Evolutionary conservation across 2,113 vertebrate genomes (phyloP), one percentile per base, ranked within the genome.

Genomic region (Ramphastos sulfuratus): DNA sequence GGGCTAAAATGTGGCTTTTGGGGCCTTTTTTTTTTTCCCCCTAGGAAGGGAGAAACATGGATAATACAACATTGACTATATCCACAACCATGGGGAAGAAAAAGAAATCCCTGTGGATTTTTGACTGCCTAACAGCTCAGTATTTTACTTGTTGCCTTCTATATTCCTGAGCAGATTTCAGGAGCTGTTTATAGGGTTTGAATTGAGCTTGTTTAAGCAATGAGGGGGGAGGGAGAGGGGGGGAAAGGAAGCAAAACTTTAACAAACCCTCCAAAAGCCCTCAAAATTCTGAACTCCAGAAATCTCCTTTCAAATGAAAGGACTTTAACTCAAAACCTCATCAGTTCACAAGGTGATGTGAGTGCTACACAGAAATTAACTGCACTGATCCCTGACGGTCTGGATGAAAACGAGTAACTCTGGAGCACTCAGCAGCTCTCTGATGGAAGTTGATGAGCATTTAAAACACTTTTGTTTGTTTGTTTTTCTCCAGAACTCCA

Each of bases 401-500:
- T 19, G 71, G 86, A 94, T 65, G 55, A 48, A 84, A 56, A 33
- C 82, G 76, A 91, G 70, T 95, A 96, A 97, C 92, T 96, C 92
- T 96, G 97, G 83, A 61, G 96, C 85, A 95, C 67, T 94, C 73
- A 96, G 80, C 70, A 90, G 85, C 35, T 28, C 85, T 87, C 33
- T 50, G 72, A 82, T 35, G 30, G 9, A 86, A 92, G 48, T 11
- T 56, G 58, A 72, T 56, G 58, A 72, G 33, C 60, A 75, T 25
- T 58, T 78, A 2, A 39, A 80, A 90, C 80, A 27, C 16, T 52
- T 7, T 46, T 16, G 44, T 46, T 46, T 90, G 73, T 80, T 46
- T 46, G 15, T 46, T 46, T 90, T 76, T 80, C 82, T 74, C 39
- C 50, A 94, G 64, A 82, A 77, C 13, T 12, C 13, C 7, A 14